Evolutionary conservation across 2,888 invertebrate genomes (phyloP).

Genomic region (Pammene aurita): DNA sequence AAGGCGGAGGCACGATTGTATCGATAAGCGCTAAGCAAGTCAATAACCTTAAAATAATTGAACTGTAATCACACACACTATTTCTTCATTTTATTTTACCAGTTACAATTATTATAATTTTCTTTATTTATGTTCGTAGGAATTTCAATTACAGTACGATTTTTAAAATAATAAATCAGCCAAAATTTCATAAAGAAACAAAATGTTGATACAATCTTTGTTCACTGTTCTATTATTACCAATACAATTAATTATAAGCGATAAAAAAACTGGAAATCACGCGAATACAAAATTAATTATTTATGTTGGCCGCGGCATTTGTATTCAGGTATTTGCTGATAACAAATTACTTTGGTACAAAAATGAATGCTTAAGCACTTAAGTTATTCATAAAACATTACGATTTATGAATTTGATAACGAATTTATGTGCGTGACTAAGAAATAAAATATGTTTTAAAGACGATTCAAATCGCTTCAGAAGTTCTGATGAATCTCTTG

Average conservation of each 20-base stretch:
- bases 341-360: conserved; percentile 13
- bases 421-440: conserved; percentile 23
- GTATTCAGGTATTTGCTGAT: conserved; percentile 19
- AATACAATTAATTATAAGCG: conserved; percentile 28
- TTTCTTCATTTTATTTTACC: too few species aligned
- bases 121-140: too few species aligned
- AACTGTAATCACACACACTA: not conserved
- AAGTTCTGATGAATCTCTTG: too few species aligned
- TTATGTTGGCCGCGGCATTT: conserved; percentile 5
- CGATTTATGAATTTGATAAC: conserved; percentile 15
- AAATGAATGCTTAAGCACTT: conserved; percentile 4
- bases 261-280: conserved; percentile 22
- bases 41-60: not conserved
- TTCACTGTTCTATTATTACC: not conserved
- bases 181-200: too few species aligned
- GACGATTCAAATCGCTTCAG: not conserved
- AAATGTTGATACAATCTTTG: not conserved
- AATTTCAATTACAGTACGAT: too few species aligned
- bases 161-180: too few species aligned
- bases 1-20: not conserved
- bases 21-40: not conserved
- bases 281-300: conserved; percentile 31
- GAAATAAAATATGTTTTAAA: not conserved
- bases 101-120: too few species aligned
- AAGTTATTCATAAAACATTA: conserved; percentile 14